Evolutionary conservation across 2,113 vertebrate genomes (phyloP).

Genomic region (Cebidichthys violaceus): DNA sequence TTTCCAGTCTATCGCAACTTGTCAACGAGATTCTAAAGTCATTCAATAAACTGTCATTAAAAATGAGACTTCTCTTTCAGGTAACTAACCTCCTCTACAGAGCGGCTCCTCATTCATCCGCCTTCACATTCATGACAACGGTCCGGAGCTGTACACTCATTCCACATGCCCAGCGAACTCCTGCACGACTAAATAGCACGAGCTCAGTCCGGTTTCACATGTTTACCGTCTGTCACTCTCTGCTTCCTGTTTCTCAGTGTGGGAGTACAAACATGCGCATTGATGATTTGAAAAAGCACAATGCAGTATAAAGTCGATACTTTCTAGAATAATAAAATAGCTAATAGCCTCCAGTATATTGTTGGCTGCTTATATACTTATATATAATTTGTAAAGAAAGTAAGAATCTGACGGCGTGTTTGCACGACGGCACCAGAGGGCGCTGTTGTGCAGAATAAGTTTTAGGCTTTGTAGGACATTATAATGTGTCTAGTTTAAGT

Average conservation of each 20-base stretch:
- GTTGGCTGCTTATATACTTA: not conserved
- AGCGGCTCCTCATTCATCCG: conserved; percentile 2
- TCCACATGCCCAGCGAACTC: no score
- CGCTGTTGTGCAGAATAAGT: not conserved
- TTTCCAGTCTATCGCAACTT: no score
- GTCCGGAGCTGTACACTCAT: not conserved
- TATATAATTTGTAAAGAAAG: not conserved
- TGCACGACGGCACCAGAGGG: not conserved
- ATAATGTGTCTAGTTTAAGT: not conserved
- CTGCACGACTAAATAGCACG: not conserved
- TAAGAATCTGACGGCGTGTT: not conserved
- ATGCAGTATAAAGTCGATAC: not conserved
- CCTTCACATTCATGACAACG: not conserved
- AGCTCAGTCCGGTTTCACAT: not conserved
- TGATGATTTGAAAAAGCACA: not conserved
- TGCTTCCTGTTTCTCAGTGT: conserved; percentile 51
- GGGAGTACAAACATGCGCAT: conserved; percentile 34
- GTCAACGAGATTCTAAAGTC: not conserved
- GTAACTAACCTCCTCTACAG: conserved; percentile 37
- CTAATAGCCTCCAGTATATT: not conserved
- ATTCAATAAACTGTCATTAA: not conserved
- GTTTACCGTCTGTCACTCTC: not conserved
- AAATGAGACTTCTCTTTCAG: no score
- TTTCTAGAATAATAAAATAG: not conserved
- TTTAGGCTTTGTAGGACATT: not conserved